Percentiles rank a stretch among this genome's conserved stretches.
Conservation (phyloP, 2,888 invertebrate genomes). For the Monochamus alternatus region DNA sequence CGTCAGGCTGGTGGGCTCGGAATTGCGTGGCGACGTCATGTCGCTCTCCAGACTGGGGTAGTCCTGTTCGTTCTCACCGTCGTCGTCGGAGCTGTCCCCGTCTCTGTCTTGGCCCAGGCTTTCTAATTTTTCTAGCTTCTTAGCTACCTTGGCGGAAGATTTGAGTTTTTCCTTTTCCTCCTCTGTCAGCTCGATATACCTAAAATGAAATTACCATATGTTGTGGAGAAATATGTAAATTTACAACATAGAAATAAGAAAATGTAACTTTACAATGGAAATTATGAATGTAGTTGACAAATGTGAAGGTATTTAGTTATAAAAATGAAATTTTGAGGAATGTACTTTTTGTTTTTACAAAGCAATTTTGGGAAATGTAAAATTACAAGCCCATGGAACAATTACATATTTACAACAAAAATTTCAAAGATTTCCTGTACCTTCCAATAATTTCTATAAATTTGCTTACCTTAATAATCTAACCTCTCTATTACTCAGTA, state of each 20-base stretch:
- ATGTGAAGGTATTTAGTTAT: no score
- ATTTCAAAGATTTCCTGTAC: no score
- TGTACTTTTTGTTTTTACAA: no score
- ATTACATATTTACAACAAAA: no score
- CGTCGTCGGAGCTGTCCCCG: conserved; percentile 83
- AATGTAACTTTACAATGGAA: no score
- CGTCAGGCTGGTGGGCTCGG: conserved; percentile 86
- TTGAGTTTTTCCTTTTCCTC: conserved; percentile 94
- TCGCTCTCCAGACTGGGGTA: conserved; percentile 89
- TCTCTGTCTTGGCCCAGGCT: conserved; percentile 82
- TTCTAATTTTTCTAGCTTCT: conserved; percentile 92
- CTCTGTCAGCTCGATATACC: conserved; percentile 90
- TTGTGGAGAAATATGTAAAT: neutral
- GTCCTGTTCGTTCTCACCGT: conserved; percentile 81
- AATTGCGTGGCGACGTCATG: conserved; percentile 81
- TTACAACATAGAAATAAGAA: neutral
- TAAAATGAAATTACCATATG: conserved; percentile 38
- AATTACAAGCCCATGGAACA: no score
- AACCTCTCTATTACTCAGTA: conserved; percentile 93
- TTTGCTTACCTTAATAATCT: conserved; percentile 79
- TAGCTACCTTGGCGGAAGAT: conserved; percentile 92
- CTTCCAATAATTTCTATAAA: no score
- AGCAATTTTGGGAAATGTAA: no score
- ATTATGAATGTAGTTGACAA: no score
- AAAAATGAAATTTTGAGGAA: no score